Base-by-base conservation (phyloP, 2,113 vertebrate genomes). In the Anarrhichthys ocellatus region DNA sequence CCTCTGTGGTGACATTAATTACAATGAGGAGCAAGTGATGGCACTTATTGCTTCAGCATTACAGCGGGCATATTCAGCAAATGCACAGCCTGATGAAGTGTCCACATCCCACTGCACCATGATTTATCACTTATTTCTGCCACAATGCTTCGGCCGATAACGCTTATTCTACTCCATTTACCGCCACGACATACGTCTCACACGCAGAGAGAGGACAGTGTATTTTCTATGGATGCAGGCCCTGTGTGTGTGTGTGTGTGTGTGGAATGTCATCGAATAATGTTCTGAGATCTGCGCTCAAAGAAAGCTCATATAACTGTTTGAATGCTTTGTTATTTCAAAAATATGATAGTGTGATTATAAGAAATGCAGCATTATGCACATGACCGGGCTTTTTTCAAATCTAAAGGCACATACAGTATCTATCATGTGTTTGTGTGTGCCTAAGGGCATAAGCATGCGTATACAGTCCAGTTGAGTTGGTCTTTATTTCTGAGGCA, bases 81-180 rank as follows among this genome's bases (percentile, higher is more conserved):
- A 87, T 6, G 58, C 66, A 17, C 24, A 29, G 79, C 81, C 79
- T 80, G 86, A 89, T 90, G 82, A 89, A 91, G 89, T 83, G 91
- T 88, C 85, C 63, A 50, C 82, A 83, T 84, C 83, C 44, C 76
- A 64, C 77, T 44, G 48, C 68, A 15, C 46, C 1, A 36, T 75
- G 80, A 91, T 94, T 92, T 85, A 88, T 93, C 85, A 76, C 81
- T 85, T 82, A 82, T 78, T 89, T 83, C 90, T 90, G 87, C 86
- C 81, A 87, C 84, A 77, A 44, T n/a, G 80, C 86, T 87, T n/a
- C 29, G 66, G 42, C 77, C 64, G 58, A 85, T 80, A 88, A 83
- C 38, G 80, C n/a, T 46, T 42, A 58, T 78, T 84, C 66, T 80
- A 73, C 29, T 20, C 58, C 75, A 81, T 80, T 92, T 88, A 76